Base-by-base conservation (phyloP, 2,113 vertebrate genomes). In the Lipotes vexillifer region DNA sequence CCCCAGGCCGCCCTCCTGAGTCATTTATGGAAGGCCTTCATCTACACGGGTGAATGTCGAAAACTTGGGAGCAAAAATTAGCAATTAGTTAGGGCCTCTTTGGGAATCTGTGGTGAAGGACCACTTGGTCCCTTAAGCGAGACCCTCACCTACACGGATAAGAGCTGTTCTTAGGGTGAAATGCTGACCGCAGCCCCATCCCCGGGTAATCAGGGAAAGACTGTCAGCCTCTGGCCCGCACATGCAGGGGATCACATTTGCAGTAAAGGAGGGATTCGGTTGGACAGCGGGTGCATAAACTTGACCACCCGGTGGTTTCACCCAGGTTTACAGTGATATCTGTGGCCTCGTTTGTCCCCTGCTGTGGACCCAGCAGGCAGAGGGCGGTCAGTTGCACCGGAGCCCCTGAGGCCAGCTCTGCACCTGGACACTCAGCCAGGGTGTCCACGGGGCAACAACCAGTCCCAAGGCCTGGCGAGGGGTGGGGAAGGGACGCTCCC, bases 291-390 rank as follows among this genome's bases (percentile, higher is more conserved):
- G 14, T 14, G 4, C n/a, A 11, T 36, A 49, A 29, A 72, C 5
- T 12, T 11, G 89, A 25, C 41, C 44, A 1, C 15, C 69, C 69
- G 33, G 6, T 4, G 44, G 44, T 77, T 59, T 72, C n/a, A 20
- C 23, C 15, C 87, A 27, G 0, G 15, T 14, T 36, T 63, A 33
- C 0, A 23, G 80, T 0, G 5, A 15, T 12, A 27, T 38, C 52
- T 23, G 6, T 0, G 15, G n/a, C 57, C 68, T 88, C 15, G 12
- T 49, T 12, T 38, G 52, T 72, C 61, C 7, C 12, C 55, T 89
- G 59, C 21, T 46, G 38, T 55, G 65, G 81, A 38, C 33, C 33
- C 29, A 23, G 18, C 0, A 1, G 15, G 15, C 12, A 46, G 49
- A 68, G 36, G 59, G 33, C 33, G 9, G 31, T n/a, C 5, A 1